phyloP scores from a whole-genome alignment of 1,140 invertebrate species.

The Archivesica marissinica region DNA sequence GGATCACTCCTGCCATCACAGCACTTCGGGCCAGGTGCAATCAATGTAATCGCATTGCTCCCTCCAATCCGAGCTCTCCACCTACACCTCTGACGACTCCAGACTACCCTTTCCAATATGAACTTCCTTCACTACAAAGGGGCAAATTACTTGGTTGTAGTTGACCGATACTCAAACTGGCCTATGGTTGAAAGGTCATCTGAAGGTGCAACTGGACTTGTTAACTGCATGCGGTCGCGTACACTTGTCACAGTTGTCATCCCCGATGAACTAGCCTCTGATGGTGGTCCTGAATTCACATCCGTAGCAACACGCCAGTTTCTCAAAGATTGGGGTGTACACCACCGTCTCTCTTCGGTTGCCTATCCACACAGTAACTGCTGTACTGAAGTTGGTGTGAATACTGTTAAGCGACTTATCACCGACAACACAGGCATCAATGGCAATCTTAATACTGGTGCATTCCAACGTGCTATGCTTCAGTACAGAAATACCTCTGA shows the following conservation, averaged over 20 bases:
- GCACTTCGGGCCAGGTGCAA: slow-evolving; percentile 2
- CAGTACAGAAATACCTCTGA: slow-evolving; percentile 69
- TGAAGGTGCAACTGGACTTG: no score
- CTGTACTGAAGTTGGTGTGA: slow-evolving; percentile 61
- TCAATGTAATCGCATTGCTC: slow-evolving; percentile 63
- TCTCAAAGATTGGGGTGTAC: slow-evolving; percentile 58
- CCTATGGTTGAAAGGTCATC: no score
- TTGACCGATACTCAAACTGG: slow-evolving; percentile 57
- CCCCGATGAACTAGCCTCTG: slow-evolving; percentile 56
- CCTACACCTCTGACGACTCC: no score
- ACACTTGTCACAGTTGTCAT: slow-evolving; percentile 63
- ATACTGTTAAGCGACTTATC: slow-evolving; percentile 65
- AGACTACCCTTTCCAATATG: no score
- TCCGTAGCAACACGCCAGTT: slow-evolving; percentile 44
- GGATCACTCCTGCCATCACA: slow-evolving; percentile 64
- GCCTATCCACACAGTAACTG: slow-evolving; percentile 63
- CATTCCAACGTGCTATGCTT: slow-evolving; percentile 65
- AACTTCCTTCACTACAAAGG: slow-evolving; percentile 64
- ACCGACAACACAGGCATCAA: no score
- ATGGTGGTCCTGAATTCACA: slow-evolving; percentile 66
- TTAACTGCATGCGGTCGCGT: no score
- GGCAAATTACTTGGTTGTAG: no score
- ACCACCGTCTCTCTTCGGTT: slow-evolving; percentile 62
- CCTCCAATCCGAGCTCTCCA: no score
- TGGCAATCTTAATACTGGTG: no score